Conservation (phyloP, 2,113 vertebrate genomes). For the Scolopax mira region DNA sequence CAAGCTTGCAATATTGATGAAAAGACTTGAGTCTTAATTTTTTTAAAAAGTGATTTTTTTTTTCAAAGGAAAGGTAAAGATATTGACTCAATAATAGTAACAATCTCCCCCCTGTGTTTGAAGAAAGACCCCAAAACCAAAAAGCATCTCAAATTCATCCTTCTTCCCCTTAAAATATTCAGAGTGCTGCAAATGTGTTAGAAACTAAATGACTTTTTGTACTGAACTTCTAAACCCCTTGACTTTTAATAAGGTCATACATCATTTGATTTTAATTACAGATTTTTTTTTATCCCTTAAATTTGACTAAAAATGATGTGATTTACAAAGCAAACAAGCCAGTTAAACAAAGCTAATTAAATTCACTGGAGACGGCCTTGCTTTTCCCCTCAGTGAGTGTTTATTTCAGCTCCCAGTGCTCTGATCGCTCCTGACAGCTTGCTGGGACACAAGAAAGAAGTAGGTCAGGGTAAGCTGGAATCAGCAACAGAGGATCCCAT, state of each 20-base stretch:
- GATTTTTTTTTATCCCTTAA: constrained; percentile 60
- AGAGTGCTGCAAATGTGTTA: background rate
- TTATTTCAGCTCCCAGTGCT: constrained; percentile 73
- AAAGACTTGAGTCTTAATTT: background rate
- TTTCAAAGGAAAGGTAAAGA: background rate
- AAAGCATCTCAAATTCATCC: background rate
- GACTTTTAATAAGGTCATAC: constrained; percentile 45
- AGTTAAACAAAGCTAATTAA: constrained; percentile 71
- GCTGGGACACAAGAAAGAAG: constrained; percentile 73
- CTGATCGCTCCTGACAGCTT: constrained; percentile 74
- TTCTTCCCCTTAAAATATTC: background rate
- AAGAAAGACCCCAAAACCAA: background rate
- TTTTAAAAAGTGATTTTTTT: background rate
- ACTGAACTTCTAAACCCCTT: constrained; percentile 43
- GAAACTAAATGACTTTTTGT: constrained; percentile 10
- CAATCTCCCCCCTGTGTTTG: background rate
- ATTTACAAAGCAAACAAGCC: constrained; percentile 68
- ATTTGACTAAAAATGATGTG: constrained; percentile 62
- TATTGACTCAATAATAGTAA: background rate
- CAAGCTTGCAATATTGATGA: background rate
- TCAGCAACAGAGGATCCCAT: constrained; percentile 74
- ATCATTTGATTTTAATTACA: constrained; percentile 60
- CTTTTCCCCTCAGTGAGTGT: constrained; percentile 67
- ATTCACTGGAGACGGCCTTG: constrained; percentile 60
- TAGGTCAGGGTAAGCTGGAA: constrained; percentile 74